Evolutionary conservation across 2,113 vertebrate species (phyloP).

Genomic region (Leucoraja erinaceus): DNA sequence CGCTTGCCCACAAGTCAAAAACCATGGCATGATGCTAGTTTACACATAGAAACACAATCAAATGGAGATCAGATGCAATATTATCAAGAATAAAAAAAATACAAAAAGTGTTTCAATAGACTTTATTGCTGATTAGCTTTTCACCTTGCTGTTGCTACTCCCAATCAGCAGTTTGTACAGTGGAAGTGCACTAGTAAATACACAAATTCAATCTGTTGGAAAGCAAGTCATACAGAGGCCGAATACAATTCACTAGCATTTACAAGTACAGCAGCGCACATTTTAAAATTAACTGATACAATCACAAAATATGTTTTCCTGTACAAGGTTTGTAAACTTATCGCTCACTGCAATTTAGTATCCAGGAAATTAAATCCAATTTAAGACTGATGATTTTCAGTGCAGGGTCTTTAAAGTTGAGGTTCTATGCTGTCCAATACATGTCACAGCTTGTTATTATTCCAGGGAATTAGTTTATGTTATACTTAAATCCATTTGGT

Average conservation of each 20-base stretch:
- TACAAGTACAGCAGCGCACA: conserved; percentile 34
- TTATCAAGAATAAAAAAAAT: background rate
- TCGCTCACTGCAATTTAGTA: conserved; percentile 14
- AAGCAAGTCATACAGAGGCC: conserved; percentile 32
- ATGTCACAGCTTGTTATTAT: background rate
- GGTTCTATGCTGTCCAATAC: conserved; percentile 15
- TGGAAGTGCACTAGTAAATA: conserved; percentile 35
- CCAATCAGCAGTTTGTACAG: conserved; percentile 33
- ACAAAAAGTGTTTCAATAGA: conserved; percentile 31
- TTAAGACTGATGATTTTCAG: conserved; percentile 21
- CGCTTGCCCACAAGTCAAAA: background rate
- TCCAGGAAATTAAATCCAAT: conserved; percentile 29
- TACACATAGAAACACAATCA: background rate
- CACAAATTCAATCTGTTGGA: conserved; percentile 33
- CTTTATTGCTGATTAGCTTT: conserved; percentile 36
- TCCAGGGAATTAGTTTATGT: background rate
- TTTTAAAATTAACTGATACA: conserved; percentile 34
- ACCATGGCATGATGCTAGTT: background rate
- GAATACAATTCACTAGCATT: conserved; percentile 35
- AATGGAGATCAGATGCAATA: background rate
- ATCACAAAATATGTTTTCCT: conserved; percentile 28
- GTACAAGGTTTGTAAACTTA: conserved; percentile 2
- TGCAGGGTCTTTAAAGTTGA: conserved; percentile 17
- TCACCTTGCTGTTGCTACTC: conserved; percentile 30
- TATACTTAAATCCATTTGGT: background rate